Conservation (phyloP, 2,113 vertebrate genomes). For the Nothobranchius furzeri region DNA sequence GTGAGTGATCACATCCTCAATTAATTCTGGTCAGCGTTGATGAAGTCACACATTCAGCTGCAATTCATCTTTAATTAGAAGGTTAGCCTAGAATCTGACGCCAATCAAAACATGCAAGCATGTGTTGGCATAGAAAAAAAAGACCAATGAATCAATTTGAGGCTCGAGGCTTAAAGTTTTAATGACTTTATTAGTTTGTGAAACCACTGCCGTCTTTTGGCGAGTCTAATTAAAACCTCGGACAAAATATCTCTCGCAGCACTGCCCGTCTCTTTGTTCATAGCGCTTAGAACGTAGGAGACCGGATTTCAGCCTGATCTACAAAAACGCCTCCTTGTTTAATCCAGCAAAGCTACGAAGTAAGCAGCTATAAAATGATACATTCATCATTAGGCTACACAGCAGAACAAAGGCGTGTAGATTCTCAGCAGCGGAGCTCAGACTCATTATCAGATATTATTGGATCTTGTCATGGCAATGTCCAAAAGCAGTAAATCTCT, state of each 20-base stretch:
- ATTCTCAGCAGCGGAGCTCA: constrained; percentile 42
- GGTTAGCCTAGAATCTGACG: constrained; percentile 5
- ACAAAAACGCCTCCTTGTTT: constrained; percentile 35
- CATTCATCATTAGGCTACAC: constrained; percentile 58
- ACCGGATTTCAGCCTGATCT: background rate
- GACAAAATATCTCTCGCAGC: constrained; percentile 1
- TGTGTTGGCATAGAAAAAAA: background rate
- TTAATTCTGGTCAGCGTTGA: constrained; percentile 36
- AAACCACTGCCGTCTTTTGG: background rate
- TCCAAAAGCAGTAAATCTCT: constrained; percentile 50
- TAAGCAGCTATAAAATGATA: constrained; percentile 41
- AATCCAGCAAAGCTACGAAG: constrained; percentile 51
- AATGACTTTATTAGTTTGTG: background rate
- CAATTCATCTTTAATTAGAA: constrained; percentile 21
- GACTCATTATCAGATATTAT: constrained; percentile 53
- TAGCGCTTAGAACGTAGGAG: constrained; percentile 8
- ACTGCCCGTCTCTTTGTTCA: background rate
- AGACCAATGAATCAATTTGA: constrained; percentile 7
- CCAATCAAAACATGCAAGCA: background rate
- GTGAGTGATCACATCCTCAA: constrained; percentile 18
- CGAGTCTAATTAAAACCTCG: constrained; percentile 15
- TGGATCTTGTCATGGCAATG: constrained; percentile 46
- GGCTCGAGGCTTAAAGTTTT: background rate
- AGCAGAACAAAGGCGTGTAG: constrained; percentile 33
- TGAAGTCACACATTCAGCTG: constrained; percentile 18